Evolutionary conservation across 2,888 invertebrate genomes (phyloP).

Genomic region (Mongoloraphidia duomilia): DNA sequence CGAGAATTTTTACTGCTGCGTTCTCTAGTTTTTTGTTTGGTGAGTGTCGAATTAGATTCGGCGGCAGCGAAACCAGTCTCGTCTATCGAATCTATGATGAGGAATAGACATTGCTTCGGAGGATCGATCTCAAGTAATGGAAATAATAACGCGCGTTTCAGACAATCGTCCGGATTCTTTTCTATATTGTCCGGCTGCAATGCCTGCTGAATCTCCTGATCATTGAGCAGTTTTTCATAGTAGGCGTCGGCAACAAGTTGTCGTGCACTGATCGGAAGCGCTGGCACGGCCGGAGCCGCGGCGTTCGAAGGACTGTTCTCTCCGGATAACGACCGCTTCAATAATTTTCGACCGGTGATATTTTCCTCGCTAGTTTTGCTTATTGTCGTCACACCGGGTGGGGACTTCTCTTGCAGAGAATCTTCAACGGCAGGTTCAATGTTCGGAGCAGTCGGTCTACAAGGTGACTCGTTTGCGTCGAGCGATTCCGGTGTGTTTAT

Average conservation of each 20-base stretch:
- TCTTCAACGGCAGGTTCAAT: no score
- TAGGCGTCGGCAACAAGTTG: conserved; percentile 63
- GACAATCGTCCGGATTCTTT: conserved; percentile 79
- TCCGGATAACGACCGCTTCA: conserved; percentile 5
- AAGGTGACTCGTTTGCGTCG: no score
- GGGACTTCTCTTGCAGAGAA: no score
- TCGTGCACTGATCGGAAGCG: conserved; percentile 39
- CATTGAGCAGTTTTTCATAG: conserved; percentile 59
- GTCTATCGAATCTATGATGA: conserved; percentile 87
- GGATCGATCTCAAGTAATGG: conserved; percentile 77
- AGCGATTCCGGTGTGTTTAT: no score
- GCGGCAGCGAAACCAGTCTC: conserved; percentile 50
- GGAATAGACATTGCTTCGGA: conserved; percentile 69
- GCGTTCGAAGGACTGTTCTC: conserved; percentile 4
- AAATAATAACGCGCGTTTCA: conserved; percentile 74
- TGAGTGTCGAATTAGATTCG: conserved; percentile 37
- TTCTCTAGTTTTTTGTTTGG: conserved; percentile 34
- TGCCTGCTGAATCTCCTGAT: conserved; percentile 70
- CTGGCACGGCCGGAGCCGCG: conserved; percentile 30
- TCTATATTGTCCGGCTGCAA: conserved; percentile 69
- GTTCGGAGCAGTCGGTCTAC: no score
- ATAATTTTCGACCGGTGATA: conserved; percentile 2
- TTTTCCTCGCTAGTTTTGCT: background rate
- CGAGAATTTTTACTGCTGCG: conserved; percentile 34
- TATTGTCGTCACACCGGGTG: no score